Conservation (phyloP, 2,113 vertebrate genomes). For the Paramisgurnus dabryanus region DNA sequence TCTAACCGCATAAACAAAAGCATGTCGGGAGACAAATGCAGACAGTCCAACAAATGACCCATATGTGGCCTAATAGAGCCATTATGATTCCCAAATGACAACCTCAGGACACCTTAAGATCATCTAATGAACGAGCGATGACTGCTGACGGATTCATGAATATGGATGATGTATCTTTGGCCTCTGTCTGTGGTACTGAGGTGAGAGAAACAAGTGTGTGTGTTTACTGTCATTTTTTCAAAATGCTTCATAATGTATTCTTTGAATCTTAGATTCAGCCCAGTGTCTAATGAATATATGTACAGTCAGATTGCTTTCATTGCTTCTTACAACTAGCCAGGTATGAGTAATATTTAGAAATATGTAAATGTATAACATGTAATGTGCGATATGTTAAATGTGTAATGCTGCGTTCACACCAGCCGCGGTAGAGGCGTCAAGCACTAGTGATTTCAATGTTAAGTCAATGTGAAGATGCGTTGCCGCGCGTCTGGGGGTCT, state of each 20-base stretch:
- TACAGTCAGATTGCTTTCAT: no score
- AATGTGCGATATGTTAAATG: no score
- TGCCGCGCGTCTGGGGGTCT: no score
- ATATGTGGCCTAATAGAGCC: conserved; percentile 23
- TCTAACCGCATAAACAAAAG: conserved; percentile 44
- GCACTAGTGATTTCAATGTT: no score
- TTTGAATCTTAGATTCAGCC: neutral
- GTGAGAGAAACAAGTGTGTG: neutral
- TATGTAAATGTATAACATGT: no score
- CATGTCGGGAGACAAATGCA: conserved; percentile 16
- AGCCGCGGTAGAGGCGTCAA: no score
- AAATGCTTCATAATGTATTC: conserved; percentile 20
- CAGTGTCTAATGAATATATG: neutral
- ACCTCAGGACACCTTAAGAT: conserved; percentile 7
- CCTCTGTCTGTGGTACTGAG: conserved; percentile 1
- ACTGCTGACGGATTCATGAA: conserved; percentile 7
- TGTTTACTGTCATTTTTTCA: neutral
- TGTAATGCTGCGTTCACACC: neutral
- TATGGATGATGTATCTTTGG: conserved; percentile 17
- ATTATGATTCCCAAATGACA: conserved; percentile 15
- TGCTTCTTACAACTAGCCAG: no score
- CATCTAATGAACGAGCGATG: conserved; percentile 6
- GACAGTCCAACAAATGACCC: conserved; percentile 3
- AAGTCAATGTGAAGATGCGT: no score
- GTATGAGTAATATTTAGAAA: no score